Conservation (phyloP, 35 echinoderm and acorn worm species). For the Heliocidaris tuberculata region DNA sequence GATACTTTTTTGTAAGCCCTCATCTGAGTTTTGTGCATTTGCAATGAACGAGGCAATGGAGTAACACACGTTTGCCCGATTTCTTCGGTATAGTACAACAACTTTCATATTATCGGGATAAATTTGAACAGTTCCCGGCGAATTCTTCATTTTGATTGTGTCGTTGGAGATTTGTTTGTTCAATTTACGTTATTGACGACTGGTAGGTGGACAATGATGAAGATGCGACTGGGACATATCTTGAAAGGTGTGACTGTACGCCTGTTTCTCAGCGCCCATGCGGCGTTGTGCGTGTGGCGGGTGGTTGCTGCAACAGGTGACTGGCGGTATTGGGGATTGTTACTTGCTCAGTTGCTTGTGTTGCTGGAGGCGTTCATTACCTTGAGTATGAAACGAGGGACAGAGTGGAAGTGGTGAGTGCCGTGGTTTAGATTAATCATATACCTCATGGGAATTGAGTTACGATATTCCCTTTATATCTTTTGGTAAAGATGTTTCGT, state of each 20-base stretch:
- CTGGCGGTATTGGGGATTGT: conserved; percentile 43
- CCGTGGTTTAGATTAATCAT: neutral
- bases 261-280: conserved; percentile 42
- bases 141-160: neutral
- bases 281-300: conserved; percentile 44
- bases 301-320: conserved; percentile 35
- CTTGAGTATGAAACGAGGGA: conserved; percentile 45
- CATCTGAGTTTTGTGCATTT: neutral
- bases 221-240: conserved; percentile 3
- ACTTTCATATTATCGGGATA: neutral
- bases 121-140: neutral
- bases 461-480: neutral
- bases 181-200: neutral
- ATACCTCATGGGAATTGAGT: neutral
- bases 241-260: conserved; percentile 22
- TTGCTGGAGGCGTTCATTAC: conserved; percentile 43
- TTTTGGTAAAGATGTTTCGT: too few species aligned
- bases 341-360: conserved; percentile 39
- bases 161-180: neutral
- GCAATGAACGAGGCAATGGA: neutral
- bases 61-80: neutral
- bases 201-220: conserved; percentile 20
- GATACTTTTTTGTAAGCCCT: neutral
- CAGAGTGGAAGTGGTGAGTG: conserved; percentile 42
- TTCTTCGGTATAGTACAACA: neutral